A percentile compares a stretch with the other conserved stretches of the same genome.
Evolutionary conservation across 2,113 vertebrate species (phyloP).

Genomic region (Prunella fulvescens): DNA sequence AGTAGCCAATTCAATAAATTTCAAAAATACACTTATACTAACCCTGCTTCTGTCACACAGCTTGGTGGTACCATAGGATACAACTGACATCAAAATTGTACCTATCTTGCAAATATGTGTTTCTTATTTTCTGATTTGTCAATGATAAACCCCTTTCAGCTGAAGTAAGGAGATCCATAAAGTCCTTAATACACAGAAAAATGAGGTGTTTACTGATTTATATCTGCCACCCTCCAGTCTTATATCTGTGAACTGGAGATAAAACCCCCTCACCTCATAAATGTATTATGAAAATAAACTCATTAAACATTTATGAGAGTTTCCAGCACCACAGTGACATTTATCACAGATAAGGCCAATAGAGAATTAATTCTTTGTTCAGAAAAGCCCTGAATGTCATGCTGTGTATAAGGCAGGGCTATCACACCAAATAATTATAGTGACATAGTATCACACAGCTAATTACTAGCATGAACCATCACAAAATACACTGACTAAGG

Average conservation of each 20-base stretch:
- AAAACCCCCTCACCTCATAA: neutral
- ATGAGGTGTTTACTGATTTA: rapidly evolving
- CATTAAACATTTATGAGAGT: neutral
- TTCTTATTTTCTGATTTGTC: neutral
- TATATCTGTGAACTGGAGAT: neutral
- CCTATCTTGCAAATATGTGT: neutral
- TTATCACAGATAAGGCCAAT: neutral
- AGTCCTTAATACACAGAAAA: neutral
- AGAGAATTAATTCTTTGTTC: neutral
- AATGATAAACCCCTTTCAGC: neutral
- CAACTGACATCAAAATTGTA: neutral
- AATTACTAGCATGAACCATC: neutral
- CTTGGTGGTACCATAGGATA: neutral
- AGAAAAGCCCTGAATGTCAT: neutral
- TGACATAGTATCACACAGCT: neutral
- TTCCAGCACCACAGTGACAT: neutral
- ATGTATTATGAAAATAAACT: neutral
- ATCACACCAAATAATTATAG: neutral
- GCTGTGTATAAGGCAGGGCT: neutral
- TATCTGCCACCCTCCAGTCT: neutral
- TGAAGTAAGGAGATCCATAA: neutral
- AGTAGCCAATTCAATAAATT: neutral
- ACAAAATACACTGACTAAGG: neutral
- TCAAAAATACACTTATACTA: neutral
- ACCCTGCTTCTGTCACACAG: neutral